Base-by-base conservation (phyloP, 2,797 vertebrate species). In the Crocidura indochinensis region DNA sequence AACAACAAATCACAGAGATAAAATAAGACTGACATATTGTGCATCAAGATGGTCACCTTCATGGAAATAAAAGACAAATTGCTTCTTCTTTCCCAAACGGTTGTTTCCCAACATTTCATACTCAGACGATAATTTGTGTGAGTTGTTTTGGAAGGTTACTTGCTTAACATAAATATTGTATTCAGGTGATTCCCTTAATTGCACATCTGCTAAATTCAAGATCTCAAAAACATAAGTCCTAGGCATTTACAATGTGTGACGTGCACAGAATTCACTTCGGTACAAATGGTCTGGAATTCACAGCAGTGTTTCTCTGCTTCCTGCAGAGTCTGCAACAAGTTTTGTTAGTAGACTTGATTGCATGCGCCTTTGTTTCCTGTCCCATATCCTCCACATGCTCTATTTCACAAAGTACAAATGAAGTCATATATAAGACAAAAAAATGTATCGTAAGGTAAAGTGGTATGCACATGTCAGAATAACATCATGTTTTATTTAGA, bases 171-270 rank as follows among this genome's bases (percentile, higher is more conserved):
- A 79, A 81, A 88, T 27, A 17, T 64, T 22, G 1, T 10, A 26
- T 75, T 74, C 67, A 65, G 65, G 60, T 81, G 46, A 75, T 56
- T 77, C 67, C n/a, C 47, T 87, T 81, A 29, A 60, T 83, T 74
- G 73, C 27, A 26, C n/a, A 86, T 90, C 79, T 90, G 82, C 79
- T 88, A 31, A 92, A 87, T 65, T 26, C n/a, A 75, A 56, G 20
- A 22, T 62, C 65, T 90, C 10, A 17, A 75, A 80, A 83, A 26
- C 73, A 71, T 53, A 53, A 73, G 27, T 47, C 80, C 27, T 31
- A 46, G 44, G 8, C 53, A 51, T 51, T 82, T 1, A 2, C 0
- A 5, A 65, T 31, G 12, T 78, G 29, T 60, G 85, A 78, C 74
- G 79, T 24, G 38, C 8, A 78, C 60, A 69, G 0, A 79, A 81